Base-by-base conservation (phyloP, 2,113 vertebrate species). In the Poicephalus meyeri region DNA sequence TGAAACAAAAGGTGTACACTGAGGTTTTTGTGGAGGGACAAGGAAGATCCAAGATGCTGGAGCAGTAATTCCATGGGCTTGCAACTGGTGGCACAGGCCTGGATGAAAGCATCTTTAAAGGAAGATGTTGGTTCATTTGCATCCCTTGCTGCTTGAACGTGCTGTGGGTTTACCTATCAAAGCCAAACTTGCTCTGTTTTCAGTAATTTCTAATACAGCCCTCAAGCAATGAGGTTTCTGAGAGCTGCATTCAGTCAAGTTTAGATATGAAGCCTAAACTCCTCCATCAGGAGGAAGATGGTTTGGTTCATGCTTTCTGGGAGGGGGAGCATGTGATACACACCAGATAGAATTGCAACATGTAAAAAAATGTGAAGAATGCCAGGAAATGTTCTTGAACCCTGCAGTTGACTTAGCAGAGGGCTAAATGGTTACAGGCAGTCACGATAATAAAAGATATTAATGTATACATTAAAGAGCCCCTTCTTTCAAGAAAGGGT, bases 331-430 rank as follows among this genome's bases (percentile, higher is more conserved):
- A 12, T 58, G 28, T 72, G 65, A 90, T 74, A 71, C 6, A 60
- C 4, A 31, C 80, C 86, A 93, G 93, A 84, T 83, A 94, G 85
- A 94, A 80, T 24, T 95, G 58, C 85, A 71, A 61, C 83, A 37
- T 52, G 37, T 39, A 5, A 83, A 80, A 95, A 92, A 89, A 93
- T 47, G 70, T 76, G n/a, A 79, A 79, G 88, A 95, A 95, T 89
- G 83, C 44, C 86, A 91, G 80, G 88, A 90, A 95, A 47, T 64
- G 69, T 86, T 92, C 80, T 94, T 84, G 85, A 96, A 76, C 83
- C 50, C 66, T 61, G 42, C 47, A 50, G 70, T 23, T 88, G 86
- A 58, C 56, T 83, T 88, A 80, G 49, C 69, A 92, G 74, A 88
- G 61, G 42, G 42, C 71, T 81, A 56, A 76, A 91, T 89, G 47